A percentile compares a stretch with the other conserved stretches of the same genome.
These are phyloP conservation scores for Acromyrmex charruanus DNA, from an alignment of 1,140 invertebrate genomes.

Conservation along the genomic window DNA sequence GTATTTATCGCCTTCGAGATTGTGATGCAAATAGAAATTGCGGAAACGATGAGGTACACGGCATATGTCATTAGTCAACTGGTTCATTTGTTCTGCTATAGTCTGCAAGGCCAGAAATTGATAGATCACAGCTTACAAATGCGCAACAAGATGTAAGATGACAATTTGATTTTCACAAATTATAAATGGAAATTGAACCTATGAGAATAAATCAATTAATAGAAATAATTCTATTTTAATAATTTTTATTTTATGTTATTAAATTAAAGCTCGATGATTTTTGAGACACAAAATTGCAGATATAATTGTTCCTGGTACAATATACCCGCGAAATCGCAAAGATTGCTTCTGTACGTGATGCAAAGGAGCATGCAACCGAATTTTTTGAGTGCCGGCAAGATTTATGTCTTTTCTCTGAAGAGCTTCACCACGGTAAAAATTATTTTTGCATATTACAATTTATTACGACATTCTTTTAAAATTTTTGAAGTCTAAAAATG, in stretches of 20 bases:
- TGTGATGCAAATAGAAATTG: background rate
- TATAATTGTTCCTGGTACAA: background rate
- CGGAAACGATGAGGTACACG: background rate
- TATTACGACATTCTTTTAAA: background rate
- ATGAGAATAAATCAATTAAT: too few species aligned
- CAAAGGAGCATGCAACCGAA: background rate
- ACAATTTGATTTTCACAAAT: background rate
- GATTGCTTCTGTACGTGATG: constrained; percentile 1
- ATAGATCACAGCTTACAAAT: constrained; percentile 64
- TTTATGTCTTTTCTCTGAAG: constrained; percentile 26
- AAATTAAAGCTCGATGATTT: background rate
- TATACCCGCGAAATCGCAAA: background rate
- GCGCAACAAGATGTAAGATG: constrained; percentile 51
- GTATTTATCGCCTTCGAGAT: background rate
- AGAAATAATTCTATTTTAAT: too few species aligned
- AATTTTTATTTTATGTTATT: background rate
- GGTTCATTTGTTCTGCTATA: constrained; percentile 62
- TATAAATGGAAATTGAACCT: too few species aligned
- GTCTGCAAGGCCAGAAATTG: constrained; percentile 63
- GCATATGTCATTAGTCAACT: background rate
- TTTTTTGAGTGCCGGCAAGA: constrained; percentile 1
- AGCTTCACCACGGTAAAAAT: constrained; percentile 9
- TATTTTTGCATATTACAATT: background rate
- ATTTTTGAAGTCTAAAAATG: background rate
- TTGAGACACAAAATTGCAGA: background rate